These are phyloP conservation scores for Spilosoma lubricipeda DNA, from an alignment of 2,888 invertebrate species.

Conservation along the genomic window DNA sequence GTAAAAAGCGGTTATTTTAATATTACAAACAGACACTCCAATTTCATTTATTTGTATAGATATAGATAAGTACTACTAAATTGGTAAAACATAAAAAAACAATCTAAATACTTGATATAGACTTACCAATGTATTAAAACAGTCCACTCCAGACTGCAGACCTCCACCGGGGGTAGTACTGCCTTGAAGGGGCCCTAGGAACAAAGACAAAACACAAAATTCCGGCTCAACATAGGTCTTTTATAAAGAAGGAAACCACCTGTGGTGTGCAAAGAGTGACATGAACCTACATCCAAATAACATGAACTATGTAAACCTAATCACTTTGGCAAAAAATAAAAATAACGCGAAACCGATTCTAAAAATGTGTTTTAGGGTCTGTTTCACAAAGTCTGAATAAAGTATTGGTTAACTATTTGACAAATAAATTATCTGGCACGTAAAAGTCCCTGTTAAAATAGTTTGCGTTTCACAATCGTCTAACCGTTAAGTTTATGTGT, in stretches of 20 bases:
- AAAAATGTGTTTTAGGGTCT: neutral
- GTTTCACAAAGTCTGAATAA: no score
- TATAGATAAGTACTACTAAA: no score
- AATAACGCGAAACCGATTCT: neutral
- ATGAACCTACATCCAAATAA: neutral
- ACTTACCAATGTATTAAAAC: conserved; percentile 90
- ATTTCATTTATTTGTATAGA: no score
- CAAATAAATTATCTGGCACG: no score
- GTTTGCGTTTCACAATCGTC: no score
- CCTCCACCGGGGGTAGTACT: conserved; percentile 87
- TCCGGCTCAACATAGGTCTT: neutral
- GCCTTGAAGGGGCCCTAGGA: conserved; percentile 89
- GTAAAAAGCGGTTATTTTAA: no score
- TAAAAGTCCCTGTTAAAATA: no score
- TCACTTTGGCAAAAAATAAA: neutral
- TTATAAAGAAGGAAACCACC: neutral
- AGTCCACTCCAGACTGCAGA: conserved; percentile 81
- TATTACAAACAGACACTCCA: no score
- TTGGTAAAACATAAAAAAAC: neutral
- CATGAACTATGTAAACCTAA: no score
- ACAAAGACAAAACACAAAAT: neutral
- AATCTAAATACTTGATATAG: neutral
- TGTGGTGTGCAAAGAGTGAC: neutral
- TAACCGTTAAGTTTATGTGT: no score
- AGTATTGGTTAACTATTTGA: no score